Conservation (phyloP, 2,113 vertebrate species). For the Phyllostomus discolor region DNA sequence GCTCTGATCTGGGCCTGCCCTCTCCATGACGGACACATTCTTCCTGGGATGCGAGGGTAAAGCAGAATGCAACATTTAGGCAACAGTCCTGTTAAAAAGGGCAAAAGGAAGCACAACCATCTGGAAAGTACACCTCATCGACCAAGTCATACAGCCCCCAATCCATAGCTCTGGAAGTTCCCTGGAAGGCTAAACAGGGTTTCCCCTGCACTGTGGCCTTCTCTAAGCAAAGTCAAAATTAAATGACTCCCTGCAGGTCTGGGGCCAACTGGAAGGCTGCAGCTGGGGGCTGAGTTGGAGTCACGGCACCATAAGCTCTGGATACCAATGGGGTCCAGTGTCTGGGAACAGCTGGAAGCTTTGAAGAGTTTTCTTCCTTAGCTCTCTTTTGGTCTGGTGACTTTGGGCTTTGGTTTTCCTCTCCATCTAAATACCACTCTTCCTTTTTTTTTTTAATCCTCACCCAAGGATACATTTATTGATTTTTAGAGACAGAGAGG, state of each 20-base stretch:
- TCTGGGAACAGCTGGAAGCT: not conserved
- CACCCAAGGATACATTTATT: no score
- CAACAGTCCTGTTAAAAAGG: conserved; percentile 3
- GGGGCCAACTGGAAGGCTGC: not conserved
- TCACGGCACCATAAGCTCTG: not conserved
- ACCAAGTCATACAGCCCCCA: not conserved
- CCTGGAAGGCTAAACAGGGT: not conserved
- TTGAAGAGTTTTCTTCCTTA: not conserved
- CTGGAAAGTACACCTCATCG: not conserved
- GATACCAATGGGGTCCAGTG: not conserved
- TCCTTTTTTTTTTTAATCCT: not conserved
- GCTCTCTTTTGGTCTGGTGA: not conserved
- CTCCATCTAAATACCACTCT: not conserved
- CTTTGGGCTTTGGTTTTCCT: not conserved
- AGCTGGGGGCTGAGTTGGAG: not conserved
- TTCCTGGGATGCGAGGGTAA: not conserved
- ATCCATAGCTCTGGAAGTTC: not conserved
- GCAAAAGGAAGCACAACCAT: not conserved
- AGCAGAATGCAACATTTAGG: conserved; percentile 8
- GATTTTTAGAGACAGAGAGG: no score
- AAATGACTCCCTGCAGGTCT: not conserved
- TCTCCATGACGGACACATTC: not conserved
- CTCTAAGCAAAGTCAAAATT: not conserved
- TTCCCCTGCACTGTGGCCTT: not conserved
- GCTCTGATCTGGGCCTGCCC: conserved; percentile 13